Percentiles rank a stretch among this genome's conserved stretches.
These are phyloP conservation scores for Chrysocyon brachyurus DNA, from an alignment of 2,797 vertebrate species.

Conservation along the genomic window DNA sequence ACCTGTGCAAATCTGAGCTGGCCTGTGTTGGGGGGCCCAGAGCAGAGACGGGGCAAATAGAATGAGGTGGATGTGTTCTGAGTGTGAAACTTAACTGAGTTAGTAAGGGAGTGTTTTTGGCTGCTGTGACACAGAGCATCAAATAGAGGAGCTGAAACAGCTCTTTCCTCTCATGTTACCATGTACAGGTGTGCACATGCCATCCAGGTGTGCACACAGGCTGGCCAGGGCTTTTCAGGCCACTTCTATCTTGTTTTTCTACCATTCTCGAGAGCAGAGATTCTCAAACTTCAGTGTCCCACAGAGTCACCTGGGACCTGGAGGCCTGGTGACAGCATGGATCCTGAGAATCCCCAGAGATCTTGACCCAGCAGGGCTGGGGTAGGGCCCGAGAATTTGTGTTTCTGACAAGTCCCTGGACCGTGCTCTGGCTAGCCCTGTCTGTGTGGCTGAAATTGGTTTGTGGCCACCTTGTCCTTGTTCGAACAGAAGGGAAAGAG, in stretches of 20 bases:
- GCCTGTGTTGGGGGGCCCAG: not conserved
- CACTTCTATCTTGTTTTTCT: not conserved
- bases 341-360: not conserved
- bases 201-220: not conserved
- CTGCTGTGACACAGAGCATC: not conserved
- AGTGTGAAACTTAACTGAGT: accelerated
- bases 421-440: accelerated
- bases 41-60: not conserved
- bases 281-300: not conserved
- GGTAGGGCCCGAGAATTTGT: not conserved
- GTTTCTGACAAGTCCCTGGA: not conserved
- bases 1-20: not conserved
- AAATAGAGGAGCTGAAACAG: accelerated
- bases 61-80: not conserved
- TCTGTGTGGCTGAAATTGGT: not conserved
- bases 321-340: not conserved
- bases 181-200: accelerated
- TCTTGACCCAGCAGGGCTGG: not conserved
- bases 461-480: not conserved
- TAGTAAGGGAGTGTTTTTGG: not conserved
- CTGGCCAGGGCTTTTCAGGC: not conserved
- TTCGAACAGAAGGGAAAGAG: not conserved
- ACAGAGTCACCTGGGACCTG: too few species aligned
- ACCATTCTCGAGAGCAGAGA: not conserved
- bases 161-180: not conserved